A percentile compares a stretch with the other conserved stretches of the same genome.
Conservation (phyloP, 2,797 vertebrate species). For the Pseudochirops corinnae region DNA sequence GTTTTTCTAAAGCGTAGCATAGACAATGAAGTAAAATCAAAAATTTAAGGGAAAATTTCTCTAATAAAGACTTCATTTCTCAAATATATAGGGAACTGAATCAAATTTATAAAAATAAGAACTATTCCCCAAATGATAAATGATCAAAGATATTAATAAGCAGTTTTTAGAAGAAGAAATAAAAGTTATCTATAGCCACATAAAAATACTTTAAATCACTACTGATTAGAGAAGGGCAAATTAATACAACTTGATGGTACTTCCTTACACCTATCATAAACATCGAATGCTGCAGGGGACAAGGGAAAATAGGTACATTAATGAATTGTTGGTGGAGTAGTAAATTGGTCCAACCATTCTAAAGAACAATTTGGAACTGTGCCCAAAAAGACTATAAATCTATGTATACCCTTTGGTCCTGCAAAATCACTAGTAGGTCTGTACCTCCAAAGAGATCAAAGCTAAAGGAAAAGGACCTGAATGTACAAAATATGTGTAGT, state of each 20-base stretch:
- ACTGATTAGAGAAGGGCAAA: background rate
- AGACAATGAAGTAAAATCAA: background rate
- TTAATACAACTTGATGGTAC: background rate
- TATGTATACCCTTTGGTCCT: background rate
- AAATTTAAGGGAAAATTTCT: background rate
- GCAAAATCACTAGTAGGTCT: background rate
- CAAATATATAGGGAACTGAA: background rate
- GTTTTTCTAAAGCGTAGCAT: background rate
- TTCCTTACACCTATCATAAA: background rate
- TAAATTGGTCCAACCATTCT: background rate
- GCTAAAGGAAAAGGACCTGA: background rate
- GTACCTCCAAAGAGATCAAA: background rate
- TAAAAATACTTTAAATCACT: background rate
- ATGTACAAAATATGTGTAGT: background rate
- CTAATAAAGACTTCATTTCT: background rate
- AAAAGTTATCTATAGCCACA: no score
- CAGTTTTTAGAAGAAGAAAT: no score
- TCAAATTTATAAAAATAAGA: background rate
- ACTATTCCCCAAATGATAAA: background rate
- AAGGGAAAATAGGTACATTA: background rate
- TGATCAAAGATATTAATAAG: no score
- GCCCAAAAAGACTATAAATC: background rate
- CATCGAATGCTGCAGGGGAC: background rate
- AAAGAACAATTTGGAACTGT: background rate
- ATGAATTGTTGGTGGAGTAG: background rate